A percentile compares a stretch with the other conserved stretches of the same genome.
Evolutionary conservation across 2,888 invertebrate species (phyloP).

Genomic region (Gnatocerus cornutus): DNA sequence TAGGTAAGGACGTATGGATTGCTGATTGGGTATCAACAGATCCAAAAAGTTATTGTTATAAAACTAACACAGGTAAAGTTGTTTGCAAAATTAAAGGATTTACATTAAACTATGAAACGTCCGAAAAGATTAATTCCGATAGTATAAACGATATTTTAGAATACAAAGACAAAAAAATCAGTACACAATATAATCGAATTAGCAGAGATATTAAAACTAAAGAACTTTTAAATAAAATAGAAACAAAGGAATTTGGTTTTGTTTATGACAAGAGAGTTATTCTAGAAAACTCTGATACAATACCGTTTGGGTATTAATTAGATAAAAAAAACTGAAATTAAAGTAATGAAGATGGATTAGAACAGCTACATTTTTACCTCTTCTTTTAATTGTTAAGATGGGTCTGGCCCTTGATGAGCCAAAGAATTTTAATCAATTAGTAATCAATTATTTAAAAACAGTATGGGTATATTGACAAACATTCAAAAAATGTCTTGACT

Average conservation of each 20-base stretch:
- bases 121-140: slow-evolving; percentile 13
- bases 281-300: slow-evolving; percentile 33
- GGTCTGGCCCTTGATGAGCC: slow-evolving; percentile 11
- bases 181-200: slow-evolving; percentile 19
- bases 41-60: slow-evolving; percentile 21
- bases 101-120: slow-evolving; percentile 19
- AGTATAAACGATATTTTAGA: slow-evolving; percentile 10
- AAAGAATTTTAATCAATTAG: slow-evolving; percentile 13
- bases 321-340: slow-evolving; percentile 6
- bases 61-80: slow-evolving; percentile 11
- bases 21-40: slow-evolving; percentile 1
- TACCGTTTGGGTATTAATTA: slow-evolving; percentile 28
- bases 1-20: slow-evolving; percentile 23
- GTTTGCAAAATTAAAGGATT: slow-evolving; percentile 21
- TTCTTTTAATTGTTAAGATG: slow-evolving; percentile 28
- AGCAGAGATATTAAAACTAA: slow-evolving; percentile 23
- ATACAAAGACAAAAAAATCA: slow-evolving; percentile 1
- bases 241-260: slow-evolving; percentile 25
- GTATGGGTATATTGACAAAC: slow-evolving; percentile 18
- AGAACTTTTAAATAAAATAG: slow-evolving; percentile 33
- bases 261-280: slow-evolving; percentile 31
- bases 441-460: not conserved
- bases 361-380: slow-evolving; percentile 21
- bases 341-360: slow-evolving; percentile 14
- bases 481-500: slow-evolving; percentile 35